These are phyloP conservation scores for Lontra canadensis DNA, from an alignment of 2,113 vertebrate genomes.

Conservation along the genomic window DNA sequence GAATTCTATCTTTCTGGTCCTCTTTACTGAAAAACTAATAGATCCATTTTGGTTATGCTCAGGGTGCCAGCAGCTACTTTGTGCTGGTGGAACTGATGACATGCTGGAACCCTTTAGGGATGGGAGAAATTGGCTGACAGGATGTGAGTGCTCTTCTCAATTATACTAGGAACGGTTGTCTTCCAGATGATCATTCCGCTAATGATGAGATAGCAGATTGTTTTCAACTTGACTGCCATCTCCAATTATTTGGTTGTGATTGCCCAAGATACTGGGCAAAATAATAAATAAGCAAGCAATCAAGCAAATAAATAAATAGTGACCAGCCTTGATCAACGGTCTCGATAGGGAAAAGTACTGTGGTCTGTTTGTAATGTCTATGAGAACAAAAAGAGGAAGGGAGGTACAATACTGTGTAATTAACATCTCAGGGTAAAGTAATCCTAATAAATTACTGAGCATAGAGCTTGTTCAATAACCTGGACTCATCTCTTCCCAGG, in stretches of 20 bases:
- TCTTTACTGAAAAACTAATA: constrained; percentile 12
- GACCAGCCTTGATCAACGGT: not conserved
- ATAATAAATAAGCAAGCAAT: not conserved
- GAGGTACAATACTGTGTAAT: not conserved
- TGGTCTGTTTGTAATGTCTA: not conserved
- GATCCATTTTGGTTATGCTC: not conserved
- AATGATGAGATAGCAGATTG: not conserved
- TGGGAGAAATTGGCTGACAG: not conserved
- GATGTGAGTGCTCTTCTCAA: not conserved
- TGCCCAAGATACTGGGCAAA: not conserved
- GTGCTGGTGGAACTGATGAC: not conserved
- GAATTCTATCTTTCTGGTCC: not conserved
- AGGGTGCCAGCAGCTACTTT: not conserved
- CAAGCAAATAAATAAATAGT: not conserved
- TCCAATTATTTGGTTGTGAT: constrained; percentile 19
- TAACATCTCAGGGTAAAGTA: not conserved
- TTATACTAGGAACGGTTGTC: not conserved
- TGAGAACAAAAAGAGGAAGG: not conserved
- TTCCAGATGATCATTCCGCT: not conserved
- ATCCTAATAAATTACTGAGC: not conserved
- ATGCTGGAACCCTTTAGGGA: not conserved
- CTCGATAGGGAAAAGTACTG: not conserved
- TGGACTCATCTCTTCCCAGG: not conserved
- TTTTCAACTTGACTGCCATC: constrained; percentile 3
- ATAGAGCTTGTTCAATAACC: not conserved